A percentile compares a stretch with the other conserved stretches of the same genome.
These are phyloP conservation scores for Spinus pinus DNA, from an alignment of 2,797 vertebrate species.

Conservation along the genomic window DNA sequence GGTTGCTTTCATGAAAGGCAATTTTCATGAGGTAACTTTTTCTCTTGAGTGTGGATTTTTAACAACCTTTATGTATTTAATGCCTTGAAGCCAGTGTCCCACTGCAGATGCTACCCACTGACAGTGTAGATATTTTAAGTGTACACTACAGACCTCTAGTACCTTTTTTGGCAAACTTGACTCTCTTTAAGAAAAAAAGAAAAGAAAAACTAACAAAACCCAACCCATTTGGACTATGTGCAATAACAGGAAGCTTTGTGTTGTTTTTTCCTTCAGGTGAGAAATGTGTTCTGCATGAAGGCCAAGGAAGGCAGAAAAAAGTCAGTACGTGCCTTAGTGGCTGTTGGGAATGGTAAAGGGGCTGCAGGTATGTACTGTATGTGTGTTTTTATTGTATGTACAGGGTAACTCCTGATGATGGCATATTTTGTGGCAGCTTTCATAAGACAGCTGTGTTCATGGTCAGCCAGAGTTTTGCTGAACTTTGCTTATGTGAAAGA, in stretches of 20 bases:
- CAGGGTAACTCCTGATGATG: background rate
- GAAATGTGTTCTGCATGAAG: slow-evolving; percentile 94
- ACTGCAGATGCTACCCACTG: background rate
- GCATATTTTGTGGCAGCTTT: background rate
- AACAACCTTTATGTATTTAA: background rate
- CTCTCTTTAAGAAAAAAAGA: background rate
- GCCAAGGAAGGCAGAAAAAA: slow-evolving; percentile 92
- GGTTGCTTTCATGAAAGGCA: background rate
- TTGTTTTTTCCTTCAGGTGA: slow-evolving; percentile 78
- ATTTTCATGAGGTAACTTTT: background rate
- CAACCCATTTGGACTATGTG: background rate
- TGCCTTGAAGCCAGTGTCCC: background rate
- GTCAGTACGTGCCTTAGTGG: slow-evolving; percentile 88
- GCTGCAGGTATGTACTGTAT: slow-evolving; percentile 80
- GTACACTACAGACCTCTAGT: background rate
- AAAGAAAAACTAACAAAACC: rapidly evolving
- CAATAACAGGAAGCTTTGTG: background rate
- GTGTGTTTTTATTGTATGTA: background rate
- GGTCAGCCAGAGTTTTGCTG: background rate
- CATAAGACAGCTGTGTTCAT: background rate
- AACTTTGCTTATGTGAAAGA: background rate
- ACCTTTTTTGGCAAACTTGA: background rate
- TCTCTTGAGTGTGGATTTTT: background rate
- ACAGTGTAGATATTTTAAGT: background rate
- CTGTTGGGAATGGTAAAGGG: slow-evolving; percentile 90